Evolutionary conservation across 2,888 invertebrate genomes (phyloP), one percentile per base, ranked within the genome.

Genomic region (Diarsia rubi): DNA sequence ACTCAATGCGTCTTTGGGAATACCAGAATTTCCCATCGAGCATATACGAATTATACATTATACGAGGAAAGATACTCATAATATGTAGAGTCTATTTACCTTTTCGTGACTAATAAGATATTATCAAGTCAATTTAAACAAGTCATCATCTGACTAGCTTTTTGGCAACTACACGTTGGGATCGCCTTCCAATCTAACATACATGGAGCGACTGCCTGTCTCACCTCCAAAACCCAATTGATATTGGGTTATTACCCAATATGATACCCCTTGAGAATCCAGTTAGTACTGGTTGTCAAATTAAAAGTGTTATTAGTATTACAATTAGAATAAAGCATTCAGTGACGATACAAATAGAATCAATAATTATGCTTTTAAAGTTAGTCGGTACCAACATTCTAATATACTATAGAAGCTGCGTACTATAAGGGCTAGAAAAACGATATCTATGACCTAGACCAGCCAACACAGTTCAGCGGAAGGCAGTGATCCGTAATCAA

Each of bases 371-470:
- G 27, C 21, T 19, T 54, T 19, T 16, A 27, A 21, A 27, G 65
- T 21, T n/a, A 59, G 19, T 19, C 19, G 1, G 11, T 31, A 31
- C 37, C 37, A 8, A 37, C 27, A 31, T 59, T 4, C 31, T 59
- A 59, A 31, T 59, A 59, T 27, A 27, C 31, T 62, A 21, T 14
- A 5, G 21, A 21, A 73, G 60, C 44, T 37, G 45, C 24, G 45
- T 31, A 54, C 27, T 21, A 3, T 54, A 42, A 42, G 42, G 49
- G 8, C 42, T 12, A 21, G 16, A 3, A 59, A 75, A 49, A 75
- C 16, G 14, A 75, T 42, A 75, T 12, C 37, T 73, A 42, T 57
- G 54, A 73, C 47, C 62, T 44, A 47, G 47, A 73, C 62, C 31
- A 19, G 3, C 27, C 24, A 62, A 31, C n/a, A 73, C 24, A 49